Evolutionary conservation across 2,797 vertebrate genomes (phyloP).

Genomic region (Sebastes dallii): DNA sequence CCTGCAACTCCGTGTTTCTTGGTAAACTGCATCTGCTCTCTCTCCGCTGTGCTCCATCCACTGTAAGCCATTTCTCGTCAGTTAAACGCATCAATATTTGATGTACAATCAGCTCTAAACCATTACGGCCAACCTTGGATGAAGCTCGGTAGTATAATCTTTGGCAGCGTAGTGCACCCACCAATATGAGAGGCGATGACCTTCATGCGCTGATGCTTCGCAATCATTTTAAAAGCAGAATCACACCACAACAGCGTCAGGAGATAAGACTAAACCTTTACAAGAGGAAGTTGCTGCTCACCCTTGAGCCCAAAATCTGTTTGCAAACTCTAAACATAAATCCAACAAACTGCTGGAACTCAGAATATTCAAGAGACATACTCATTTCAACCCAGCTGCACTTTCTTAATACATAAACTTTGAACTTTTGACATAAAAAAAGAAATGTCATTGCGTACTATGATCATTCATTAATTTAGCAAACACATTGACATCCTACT

Average conservation of each 20-base stretch:
- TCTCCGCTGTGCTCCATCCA: neutral
- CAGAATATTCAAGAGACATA: neutral
- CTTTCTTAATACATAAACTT: neutral
- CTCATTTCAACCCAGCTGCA: neutral
- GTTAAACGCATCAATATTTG: slow-evolving; percentile 52
- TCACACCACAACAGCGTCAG: slow-evolving; percentile 1
- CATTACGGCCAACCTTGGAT: slow-evolving; percentile 35
- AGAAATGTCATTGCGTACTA: neutral
- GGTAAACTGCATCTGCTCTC: neutral
- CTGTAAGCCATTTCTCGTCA: slow-evolving; percentile 18
- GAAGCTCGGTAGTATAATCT: slow-evolving; percentile 50
- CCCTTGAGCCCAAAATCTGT: slow-evolving; percentile 14
- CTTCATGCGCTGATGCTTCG: slow-evolving; percentile 53
- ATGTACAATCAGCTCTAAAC: slow-evolving; percentile 43
- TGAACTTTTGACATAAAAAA: neutral
- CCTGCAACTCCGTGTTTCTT: neutral
- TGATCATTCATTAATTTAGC: slow-evolving; percentile 17
- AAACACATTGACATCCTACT: slow-evolving; percentile 15
- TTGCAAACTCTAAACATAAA: slow-evolving; percentile 7
- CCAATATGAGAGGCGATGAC: slow-evolving; percentile 37
- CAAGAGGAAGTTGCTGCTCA: slow-evolving; percentile 9
- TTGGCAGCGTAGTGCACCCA: neutral
- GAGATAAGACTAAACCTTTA: slow-evolving; percentile 42
- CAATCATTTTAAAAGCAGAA: slow-evolving; percentile 66
- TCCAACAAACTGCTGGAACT: neutral